phyloP scores from a whole-genome alignment of 2,113 vertebrate genomes.

The Coreoperca whiteheadi region DNA sequence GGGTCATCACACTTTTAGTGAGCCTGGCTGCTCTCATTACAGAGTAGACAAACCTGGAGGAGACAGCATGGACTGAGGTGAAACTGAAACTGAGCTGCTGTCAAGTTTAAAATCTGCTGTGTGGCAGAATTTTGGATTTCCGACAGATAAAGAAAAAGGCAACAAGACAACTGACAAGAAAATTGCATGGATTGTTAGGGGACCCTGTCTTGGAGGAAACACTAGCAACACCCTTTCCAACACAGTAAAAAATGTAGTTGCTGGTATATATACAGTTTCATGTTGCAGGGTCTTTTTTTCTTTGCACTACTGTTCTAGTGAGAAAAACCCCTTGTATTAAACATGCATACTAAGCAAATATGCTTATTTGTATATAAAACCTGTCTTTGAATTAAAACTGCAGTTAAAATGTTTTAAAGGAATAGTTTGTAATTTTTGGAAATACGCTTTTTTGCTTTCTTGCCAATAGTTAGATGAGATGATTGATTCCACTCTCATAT shows the following conservation, averaged over 20 bases:
- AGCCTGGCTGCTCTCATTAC: slow-evolving; percentile 65
- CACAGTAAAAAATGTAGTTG: background rate
- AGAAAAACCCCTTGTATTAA: background rate
- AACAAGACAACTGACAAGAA: slow-evolving; percentile 68
- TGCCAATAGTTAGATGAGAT: too few relatives aligned
- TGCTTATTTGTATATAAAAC: background rate
- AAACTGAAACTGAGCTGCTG: slow-evolving; percentile 66
- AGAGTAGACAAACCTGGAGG: slow-evolving; percentile 50
- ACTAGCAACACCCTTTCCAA: slow-evolving; percentile 24
- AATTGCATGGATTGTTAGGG: slow-evolving; percentile 55
- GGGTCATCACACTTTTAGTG: slow-evolving; percentile 46
- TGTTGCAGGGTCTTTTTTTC: background rate
- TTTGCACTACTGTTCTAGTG: background rate
- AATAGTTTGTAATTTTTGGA: too few relatives aligned
- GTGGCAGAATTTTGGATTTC: slow-evolving; percentile 58
- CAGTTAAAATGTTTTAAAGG: too few relatives aligned
- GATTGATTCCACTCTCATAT: too few relatives aligned
- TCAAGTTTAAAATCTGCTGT: slow-evolving; percentile 63
- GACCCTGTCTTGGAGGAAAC: slow-evolving; percentile 41
- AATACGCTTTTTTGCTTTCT: too few relatives aligned
- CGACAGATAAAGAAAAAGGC: slow-evolving; percentile 48
- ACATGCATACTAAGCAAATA: background rate
- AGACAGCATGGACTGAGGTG: slow-evolving; percentile 48
- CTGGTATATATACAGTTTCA: background rate
- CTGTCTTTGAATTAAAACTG: background rate